Conservation (phyloP, 2,113 vertebrate species). For the Platanista minor region DNA sequence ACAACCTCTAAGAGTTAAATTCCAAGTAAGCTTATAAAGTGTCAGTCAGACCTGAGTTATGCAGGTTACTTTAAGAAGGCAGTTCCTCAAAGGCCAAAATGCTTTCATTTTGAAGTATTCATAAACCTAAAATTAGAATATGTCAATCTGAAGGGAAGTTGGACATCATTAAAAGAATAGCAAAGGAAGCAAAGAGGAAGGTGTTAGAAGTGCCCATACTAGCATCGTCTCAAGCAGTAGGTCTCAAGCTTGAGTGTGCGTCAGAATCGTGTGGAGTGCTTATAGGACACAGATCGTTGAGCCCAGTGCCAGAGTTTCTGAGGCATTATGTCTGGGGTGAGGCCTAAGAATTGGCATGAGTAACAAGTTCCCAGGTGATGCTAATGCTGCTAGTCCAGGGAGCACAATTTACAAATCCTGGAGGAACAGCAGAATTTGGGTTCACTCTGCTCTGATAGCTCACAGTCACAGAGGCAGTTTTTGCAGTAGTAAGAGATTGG, state of each 20-base stretch:
- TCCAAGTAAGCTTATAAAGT: neutral
- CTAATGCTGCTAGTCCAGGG: fast-evolving
- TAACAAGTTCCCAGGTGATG: neutral
- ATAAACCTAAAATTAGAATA: neutral
- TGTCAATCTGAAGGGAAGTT: neutral
- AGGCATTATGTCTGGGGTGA: no score
- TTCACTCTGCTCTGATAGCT: neutral
- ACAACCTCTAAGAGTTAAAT: neutral
- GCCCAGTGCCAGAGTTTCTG: neutral
- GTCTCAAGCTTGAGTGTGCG: neutral
- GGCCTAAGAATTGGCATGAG: neutral
- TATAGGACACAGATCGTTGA: neutral
- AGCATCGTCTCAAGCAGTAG: no score
- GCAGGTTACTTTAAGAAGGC: neutral
- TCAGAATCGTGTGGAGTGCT: neutral
- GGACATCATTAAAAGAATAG: neutral
- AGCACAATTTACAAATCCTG: neutral
- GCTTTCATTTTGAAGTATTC: neutral
- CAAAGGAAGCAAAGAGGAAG: neutral
- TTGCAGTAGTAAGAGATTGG: neutral
- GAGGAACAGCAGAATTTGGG: neutral
- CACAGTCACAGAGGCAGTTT: neutral
- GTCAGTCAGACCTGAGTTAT: neutral
- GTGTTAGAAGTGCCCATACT: no score
- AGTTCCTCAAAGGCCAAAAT: neutral